phyloP scores from a whole-genome alignment of 2,113 vertebrate species.

The Cranoglanis bouderius region DNA sequence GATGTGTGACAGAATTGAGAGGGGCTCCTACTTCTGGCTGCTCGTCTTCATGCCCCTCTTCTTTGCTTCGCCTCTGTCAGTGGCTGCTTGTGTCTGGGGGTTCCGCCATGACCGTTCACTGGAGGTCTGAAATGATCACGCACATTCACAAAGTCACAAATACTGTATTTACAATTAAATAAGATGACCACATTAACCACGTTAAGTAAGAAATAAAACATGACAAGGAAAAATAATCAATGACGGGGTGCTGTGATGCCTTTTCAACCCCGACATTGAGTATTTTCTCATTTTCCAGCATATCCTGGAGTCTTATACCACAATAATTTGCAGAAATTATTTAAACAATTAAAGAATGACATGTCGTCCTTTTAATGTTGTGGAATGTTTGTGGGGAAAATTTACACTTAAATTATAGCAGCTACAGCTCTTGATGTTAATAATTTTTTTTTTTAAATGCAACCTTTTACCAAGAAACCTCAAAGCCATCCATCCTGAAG shows the following conservation, averaged over 20 bases:
- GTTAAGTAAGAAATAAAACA: background rate
- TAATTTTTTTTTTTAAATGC: too few species aligned
- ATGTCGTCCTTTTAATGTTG: background rate
- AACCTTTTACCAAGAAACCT: background rate
- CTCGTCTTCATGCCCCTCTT: constrained; percentile 98
- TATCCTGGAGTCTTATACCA: background rate
- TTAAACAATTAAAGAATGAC: background rate
- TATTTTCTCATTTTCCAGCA: background rate
- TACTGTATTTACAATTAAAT: background rate
- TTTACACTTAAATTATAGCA: background rate
- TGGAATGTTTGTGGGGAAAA: background rate
- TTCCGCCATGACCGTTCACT: constrained; percentile 95
- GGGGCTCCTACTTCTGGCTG: constrained; percentile 90
- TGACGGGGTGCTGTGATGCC: background rate
- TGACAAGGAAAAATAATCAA: background rate
- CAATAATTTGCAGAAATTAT: background rate
- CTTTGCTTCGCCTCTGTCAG: constrained; percentile 95
- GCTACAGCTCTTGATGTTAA: background rate
- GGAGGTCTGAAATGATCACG: constrained; percentile 75
- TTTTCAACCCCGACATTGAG: background rate
- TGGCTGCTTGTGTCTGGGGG: constrained; percentile 97
- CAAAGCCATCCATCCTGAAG: background rate
- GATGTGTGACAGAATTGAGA: constrained; percentile 89
- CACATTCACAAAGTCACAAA: background rate
- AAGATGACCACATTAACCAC: background rate